Percentiles rank a stretch among this genome's conserved stretches.
Evolutionary conservation across 2,888 invertebrate genomes (phyloP).

Genomic region (Asteroscopus sphinx): DNA sequence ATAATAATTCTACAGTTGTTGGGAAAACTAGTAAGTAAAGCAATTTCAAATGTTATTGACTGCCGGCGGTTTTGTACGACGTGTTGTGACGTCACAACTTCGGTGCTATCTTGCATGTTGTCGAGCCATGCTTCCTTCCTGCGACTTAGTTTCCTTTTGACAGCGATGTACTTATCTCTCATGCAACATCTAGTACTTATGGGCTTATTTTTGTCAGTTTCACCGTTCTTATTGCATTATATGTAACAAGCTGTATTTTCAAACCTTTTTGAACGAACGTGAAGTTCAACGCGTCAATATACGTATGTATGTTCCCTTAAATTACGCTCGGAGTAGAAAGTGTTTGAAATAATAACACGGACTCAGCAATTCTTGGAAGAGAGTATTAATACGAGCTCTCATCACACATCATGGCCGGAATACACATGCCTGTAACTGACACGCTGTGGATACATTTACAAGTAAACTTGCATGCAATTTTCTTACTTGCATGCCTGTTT

Average conservation of each 20-base stretch:
- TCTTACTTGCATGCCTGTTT: too few relatives aligned
- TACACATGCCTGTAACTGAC: too few relatives aligned
- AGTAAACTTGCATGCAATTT: too few relatives aligned
- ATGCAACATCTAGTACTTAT: conserved; percentile 13
- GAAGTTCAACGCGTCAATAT: too few relatives aligned
- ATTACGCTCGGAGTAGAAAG: too few relatives aligned
- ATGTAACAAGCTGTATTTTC: too few relatives aligned
- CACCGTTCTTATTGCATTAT: not conserved
- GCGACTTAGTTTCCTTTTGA: conserved; percentile 36
- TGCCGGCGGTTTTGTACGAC: not conserved
- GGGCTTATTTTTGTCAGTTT: conserved; percentile 13
- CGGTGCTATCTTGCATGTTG: conserved; percentile 32
- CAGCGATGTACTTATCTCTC: conserved; percentile 25
- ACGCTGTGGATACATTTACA: too few relatives aligned
- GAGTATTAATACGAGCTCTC: not conserved
- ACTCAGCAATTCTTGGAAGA: not conserved
- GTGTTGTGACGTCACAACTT: conserved; percentile 54
- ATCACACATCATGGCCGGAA: too few relatives aligned
- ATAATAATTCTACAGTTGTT: too few relatives aligned
- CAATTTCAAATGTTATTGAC: conserved; percentile 13
- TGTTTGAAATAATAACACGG: too few relatives aligned
- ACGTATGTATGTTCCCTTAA: too few relatives aligned
- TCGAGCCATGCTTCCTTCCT: conserved; percentile 32
- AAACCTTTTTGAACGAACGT: too few relatives aligned
- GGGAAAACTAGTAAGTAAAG: conserved; percentile 11